These are phyloP conservation scores for Acanthurus leucopareius DNA, from an alignment of 2,797 vertebrate species.

Conservation along the genomic window DNA sequence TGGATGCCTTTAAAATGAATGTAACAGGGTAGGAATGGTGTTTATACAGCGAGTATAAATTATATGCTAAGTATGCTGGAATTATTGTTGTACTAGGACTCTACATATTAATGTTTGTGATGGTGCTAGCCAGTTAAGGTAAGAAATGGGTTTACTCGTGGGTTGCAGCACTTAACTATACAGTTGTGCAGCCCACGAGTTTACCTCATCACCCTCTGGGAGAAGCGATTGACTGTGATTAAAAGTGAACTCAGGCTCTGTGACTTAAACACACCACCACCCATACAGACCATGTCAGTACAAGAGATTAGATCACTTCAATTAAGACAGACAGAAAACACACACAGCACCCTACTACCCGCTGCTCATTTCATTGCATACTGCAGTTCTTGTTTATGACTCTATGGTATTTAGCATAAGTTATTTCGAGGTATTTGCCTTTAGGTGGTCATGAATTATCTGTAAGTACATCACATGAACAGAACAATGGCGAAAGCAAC, in stretches of 20 bases:
- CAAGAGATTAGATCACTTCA: not conserved
- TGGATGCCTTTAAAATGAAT: not conserved
- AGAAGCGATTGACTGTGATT: too few relatives aligned
- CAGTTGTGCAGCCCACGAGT: not conserved
- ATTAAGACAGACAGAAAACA: too few relatives aligned
- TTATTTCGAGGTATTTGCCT: not conserved
- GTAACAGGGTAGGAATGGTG: not conserved
- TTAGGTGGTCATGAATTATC: slow-evolving; percentile 19
- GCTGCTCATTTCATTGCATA: not conserved
- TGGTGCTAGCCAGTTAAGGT: not conserved
- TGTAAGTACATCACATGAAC: not conserved
- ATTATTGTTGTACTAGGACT: not conserved
- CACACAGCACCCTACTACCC: not conserved
- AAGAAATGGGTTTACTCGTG: not conserved
- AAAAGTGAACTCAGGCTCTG: not conserved
- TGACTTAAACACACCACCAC: not conserved
- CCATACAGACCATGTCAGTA: not conserved
- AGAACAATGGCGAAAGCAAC: not conserved
- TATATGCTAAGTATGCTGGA: not conserved
- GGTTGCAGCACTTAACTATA: not conserved
- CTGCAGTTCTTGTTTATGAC: not conserved
- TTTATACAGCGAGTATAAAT: not conserved
- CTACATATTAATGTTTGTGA: not conserved
- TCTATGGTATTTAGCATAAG: not conserved
- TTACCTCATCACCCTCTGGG: not conserved